Evolutionary conservation across 35 echinoderm and acorn worm species (phyloP), one percentile per base, ranked within the genome.

Genomic region (Apostichopus californicus): DNA sequence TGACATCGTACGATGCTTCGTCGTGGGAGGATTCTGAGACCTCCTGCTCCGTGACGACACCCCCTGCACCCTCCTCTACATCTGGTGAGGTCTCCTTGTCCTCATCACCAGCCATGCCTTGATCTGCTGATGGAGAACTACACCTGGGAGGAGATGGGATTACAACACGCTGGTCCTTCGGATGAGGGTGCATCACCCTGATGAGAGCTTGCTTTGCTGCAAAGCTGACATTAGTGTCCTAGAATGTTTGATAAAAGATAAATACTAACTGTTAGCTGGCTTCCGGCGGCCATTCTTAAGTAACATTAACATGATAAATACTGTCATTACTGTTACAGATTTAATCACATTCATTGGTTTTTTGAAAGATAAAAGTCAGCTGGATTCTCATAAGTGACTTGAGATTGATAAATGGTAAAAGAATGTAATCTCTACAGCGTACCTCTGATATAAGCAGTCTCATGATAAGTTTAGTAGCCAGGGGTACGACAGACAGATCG

Each of bases 201-300:
- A 98, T 98, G 46, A 98, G 92, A 21, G 97, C 95, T 66, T 98
- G 97, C 92, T 98, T 98, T 59, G 95, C 95, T 20, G 95, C 91
- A 89, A 98, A 98, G 81, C 97, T 98, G 7, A 98, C 97, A 18
- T 79, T 59, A 21, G 90, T 91, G 79, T 98, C 97, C 97, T 98
- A 21, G 9, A 59, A 46, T 46, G 85, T 78, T 46, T 18, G n/a
- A 87, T 8, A 64, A 90, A 77, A 66, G 14, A 46, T 46, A 46
- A 3, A 3, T 46, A 2, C 2, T 46, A 3, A 46, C 34, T 2
- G 34, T 46, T 46, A 46, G 34, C 34, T 46, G 34, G 34, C 3
- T 46, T 46, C 34, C 3, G 3, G 34, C 0, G 34, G 34, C 34
- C n/a, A 46, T 3, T 46, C 34, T 28, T 0, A 28, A 28, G 26